Conservation (phyloP, 2,113 vertebrate genomes). For the Tiliqua scincoides region DNA sequence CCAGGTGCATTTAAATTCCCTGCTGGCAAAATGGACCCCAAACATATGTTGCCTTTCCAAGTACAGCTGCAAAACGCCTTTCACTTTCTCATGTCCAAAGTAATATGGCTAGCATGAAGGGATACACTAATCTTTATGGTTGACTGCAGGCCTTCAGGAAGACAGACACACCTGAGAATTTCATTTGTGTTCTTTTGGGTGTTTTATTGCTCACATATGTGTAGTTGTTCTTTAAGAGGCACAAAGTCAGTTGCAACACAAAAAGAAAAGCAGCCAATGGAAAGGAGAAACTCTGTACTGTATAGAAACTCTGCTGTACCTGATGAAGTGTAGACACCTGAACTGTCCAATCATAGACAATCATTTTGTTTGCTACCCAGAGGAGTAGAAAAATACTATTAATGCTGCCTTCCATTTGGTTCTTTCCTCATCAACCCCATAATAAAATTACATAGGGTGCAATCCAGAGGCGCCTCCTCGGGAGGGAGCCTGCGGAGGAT, state of each 20-base stretch:
- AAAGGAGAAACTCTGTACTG: neutral
- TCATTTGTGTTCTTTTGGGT: neutral
- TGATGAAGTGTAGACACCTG: conserved; percentile 4
- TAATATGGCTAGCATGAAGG: neutral
- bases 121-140: conserved; percentile 5
- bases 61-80: neutral
- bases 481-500: too few relatives aligned
- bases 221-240: neutral
- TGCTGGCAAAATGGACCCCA: neutral
- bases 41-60: neutral
- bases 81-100: neutral
- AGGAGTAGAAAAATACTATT: neutral
- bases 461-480: too few relatives aligned
- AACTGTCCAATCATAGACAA: neutral
- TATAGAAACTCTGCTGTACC: neutral
- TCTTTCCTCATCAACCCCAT: too few relatives aligned
- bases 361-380: neutral
- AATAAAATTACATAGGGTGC: too few relatives aligned
- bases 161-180: neutral
- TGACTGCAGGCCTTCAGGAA: neutral
- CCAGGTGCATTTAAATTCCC: neutral
- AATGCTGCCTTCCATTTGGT: neutral
- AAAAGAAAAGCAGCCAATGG: neutral
- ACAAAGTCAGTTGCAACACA: conserved; percentile 1
- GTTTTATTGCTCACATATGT: conserved; percentile 8